A percentile compares a stretch with the other conserved stretches of the same genome.
These are phyloP conservation scores for Alviniconcha marisindica DNA, from an alignment of 1,140 invertebrate genomes.

Conservation along the genomic window DNA sequence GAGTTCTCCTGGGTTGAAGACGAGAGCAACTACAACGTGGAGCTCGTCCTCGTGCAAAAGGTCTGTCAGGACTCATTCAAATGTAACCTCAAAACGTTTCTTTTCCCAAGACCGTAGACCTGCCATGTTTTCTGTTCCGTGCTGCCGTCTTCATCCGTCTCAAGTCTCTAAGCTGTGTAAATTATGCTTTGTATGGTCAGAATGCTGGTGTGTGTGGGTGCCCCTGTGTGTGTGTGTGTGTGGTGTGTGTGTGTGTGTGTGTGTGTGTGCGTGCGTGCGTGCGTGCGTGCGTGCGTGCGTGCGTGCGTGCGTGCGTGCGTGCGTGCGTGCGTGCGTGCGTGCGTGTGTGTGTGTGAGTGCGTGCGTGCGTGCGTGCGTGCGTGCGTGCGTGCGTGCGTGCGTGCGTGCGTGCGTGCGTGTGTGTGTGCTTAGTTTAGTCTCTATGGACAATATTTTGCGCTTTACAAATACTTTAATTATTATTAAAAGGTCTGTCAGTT, in stretches of 20 bases:
- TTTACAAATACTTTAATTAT: not conserved
- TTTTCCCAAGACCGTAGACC: too few species aligned
- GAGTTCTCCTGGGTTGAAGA: slow-evolving; percentile 29
- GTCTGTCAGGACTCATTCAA: too few species aligned
- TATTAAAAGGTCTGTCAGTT: too few species aligned
- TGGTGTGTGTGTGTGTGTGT: not conserved
- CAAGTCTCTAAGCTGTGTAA: too few species aligned
- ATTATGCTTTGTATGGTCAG: too few species aligned
- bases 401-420: not conserved
- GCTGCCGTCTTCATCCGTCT: too few species aligned
- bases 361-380: not conserved
- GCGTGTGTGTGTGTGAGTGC: not conserved
- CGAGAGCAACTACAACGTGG: slow-evolving; percentile 31
- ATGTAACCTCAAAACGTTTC: too few species aligned
- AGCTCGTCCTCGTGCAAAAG: slow-evolving; percentile 31
- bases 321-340: not conserved
- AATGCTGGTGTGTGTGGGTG: too few species aligned
- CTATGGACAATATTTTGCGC: not conserved
- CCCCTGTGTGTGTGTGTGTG: not conserved
- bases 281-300: slow-evolving; percentile 20
- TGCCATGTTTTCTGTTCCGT: too few species aligned
- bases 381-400: not conserved
- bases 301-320: slow-evolving; percentile 13
- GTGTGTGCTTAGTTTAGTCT: too few species aligned
- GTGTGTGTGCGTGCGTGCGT: not conserved